Evolutionary conservation across 2,888 invertebrate genomes (phyloP), one percentile per base, ranked within the genome.

Genomic region (Bellardia pandia): DNA sequence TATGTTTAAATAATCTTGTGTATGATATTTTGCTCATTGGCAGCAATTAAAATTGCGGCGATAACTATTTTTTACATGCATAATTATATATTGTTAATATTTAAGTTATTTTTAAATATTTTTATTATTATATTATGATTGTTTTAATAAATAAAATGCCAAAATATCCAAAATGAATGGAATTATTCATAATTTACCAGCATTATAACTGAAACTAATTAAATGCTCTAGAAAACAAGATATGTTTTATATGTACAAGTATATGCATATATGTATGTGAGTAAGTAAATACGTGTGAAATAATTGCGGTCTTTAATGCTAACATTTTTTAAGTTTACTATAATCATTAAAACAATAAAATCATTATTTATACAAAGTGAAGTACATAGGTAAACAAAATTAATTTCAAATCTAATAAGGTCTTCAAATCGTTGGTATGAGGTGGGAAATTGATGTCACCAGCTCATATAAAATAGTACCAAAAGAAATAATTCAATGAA

Each of bases 51-150:
- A 60, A 68, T 69, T 64, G 42, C 14, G 23, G 48, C 48, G 42
- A 13, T 62, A 71, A 64, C 45, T 64, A 66, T 48, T 72, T 69
- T 58, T 45, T 23, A 64, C 45, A 64, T 37, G 23, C 62, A 23
- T 76, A 76, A 69, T 16, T 53, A 69, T 14, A 53, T 53, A 56
- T 76, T 71, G 62, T 83, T 69, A 62, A 82, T 60, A 51, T 51
- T 68, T 76, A 53, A 69, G 62, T 71, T 45, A 45, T 76, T 76
- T 76, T 69, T 68, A 45, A 66, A 58, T 60, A 75, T 58, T 75
- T 75, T 68, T 76, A 80, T 80, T 80, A 62, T 64, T 64, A 45
- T 62, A 9, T 58, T 69, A 51, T 82, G n/a, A 62, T 76, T 69
- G 23, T 62, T 76, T 62, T 23, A 75, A 83, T 71, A 62, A 83